These are phyloP conservation scores for Lipophrys pholis DNA, from an alignment of 2,113 vertebrate species.

Conservation along the genomic window DNA sequence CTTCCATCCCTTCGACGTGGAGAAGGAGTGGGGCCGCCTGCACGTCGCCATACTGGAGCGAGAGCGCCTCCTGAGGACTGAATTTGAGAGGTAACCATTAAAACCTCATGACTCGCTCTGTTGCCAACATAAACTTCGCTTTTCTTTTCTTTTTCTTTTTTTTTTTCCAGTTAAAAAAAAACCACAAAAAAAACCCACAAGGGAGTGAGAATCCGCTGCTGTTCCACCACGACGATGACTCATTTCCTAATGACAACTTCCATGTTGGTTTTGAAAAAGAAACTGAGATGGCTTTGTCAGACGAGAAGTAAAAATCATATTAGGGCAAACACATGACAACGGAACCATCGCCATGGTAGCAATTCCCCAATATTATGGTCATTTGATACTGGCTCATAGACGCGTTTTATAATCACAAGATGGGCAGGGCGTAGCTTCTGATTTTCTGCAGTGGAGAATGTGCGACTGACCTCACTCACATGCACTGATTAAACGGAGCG, in stretches of 20 bases:
- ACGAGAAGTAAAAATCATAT: constrained; percentile 12
- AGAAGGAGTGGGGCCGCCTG: constrained; percentile 96
- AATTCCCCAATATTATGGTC: constrained; percentile 2
- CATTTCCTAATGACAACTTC: constrained; percentile 35
- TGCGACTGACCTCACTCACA: not conserved
- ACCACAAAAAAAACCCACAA: constrained; percentile 17
- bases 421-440: constrained; percentile 42
- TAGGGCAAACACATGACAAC: constrained; percentile 52
- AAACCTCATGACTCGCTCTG: constrained; percentile 28
- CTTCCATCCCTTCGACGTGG: constrained; percentile 93
- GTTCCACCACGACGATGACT: constrained; percentile 57
- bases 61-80: constrained; percentile 89
- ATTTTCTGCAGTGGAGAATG: not conserved
- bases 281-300: constrained; percentile 41
- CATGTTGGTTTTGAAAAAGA: not conserved
- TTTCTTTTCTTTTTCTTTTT: not conserved
- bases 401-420: constrained; percentile 49
- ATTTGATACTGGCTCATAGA: constrained; percentile 19
- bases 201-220: not conserved
- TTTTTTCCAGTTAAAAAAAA: not conserved
- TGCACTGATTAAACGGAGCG: not conserved
- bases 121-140: constrained; percentile 33
- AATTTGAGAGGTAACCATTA: constrained; percentile 86
- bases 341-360: constrained; percentile 15
- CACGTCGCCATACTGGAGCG: constrained; percentile 93